Conservation (phyloP, 2,888 invertebrate genomes). For the Acleris literana region DNA sequence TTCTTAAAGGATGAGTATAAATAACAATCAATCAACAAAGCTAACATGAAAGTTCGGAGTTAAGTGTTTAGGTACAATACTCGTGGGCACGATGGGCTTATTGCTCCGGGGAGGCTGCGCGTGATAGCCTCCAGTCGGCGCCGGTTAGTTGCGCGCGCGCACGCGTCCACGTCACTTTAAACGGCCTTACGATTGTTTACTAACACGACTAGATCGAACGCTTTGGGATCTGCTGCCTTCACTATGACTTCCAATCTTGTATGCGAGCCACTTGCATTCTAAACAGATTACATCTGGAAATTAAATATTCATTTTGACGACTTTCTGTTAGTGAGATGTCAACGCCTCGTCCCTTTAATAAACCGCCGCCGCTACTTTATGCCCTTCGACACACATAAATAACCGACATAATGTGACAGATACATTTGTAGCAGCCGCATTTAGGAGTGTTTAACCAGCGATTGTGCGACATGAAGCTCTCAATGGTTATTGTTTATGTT, state of each 20-base stretch:
- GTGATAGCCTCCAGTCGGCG: conserved; percentile 78
- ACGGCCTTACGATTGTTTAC: conserved; percentile 65
- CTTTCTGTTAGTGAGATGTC: conserved; percentile 75
- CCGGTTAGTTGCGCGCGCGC: conserved; percentile 76
- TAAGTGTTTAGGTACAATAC: conserved; percentile 42
- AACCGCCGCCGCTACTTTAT: conserved; percentile 65
- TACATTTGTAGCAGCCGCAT: conserved; percentile 68
- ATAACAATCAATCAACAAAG: conserved; percentile 24
- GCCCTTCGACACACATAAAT: conserved; percentile 70
- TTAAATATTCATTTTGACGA: conserved; percentile 64
- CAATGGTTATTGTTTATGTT: conserved; percentile 73
- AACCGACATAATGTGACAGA: conserved; percentile 78
- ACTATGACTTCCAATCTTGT: conserved; percentile 48
- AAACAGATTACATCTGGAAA: conserved; percentile 54
- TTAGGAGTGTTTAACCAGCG: conserved; percentile 65
- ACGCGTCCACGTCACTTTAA: conserved; percentile 60
- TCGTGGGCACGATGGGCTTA: conserved; percentile 44
- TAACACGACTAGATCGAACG: conserved; percentile 55
- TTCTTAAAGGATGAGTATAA: not conserved
- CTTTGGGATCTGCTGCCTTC: conserved; percentile 51
- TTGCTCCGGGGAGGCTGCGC: conserved; percentile 66
- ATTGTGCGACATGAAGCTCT: conserved; percentile 71
- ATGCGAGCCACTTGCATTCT: conserved; percentile 49
- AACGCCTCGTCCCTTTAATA: conserved; percentile 69
- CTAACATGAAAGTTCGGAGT: conserved; percentile 34